Conservation (phyloP, 2,113 vertebrate species). For the Pardalotus punctatus region DNA sequence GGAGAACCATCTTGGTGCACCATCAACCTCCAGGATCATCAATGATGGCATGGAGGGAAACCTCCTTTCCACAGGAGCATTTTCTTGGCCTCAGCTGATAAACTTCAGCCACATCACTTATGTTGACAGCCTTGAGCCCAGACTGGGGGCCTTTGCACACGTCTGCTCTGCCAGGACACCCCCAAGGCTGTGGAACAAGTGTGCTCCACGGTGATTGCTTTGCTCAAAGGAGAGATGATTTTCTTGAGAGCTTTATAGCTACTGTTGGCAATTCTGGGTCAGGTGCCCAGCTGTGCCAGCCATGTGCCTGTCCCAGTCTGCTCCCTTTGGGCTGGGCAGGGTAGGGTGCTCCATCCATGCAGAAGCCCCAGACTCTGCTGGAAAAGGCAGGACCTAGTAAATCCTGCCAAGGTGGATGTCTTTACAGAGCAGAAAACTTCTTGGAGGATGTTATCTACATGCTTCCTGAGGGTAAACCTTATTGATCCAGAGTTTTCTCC, state of each 20-base stretch:
- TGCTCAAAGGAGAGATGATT: not conserved
- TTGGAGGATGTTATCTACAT: not conserved
- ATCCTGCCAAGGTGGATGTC: accelerated
- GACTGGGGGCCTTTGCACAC: not conserved
- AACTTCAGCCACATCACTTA: not conserved
- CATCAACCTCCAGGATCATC: accelerated
- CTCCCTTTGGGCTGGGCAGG: not conserved
- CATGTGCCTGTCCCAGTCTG: not conserved
- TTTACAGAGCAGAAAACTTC: not conserved
- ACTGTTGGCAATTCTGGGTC: not conserved
- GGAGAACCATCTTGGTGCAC: not conserved
- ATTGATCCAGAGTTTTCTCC: not conserved
- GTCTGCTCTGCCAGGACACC: accelerated
- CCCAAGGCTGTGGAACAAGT: not conserved
- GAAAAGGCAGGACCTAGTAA: not conserved
- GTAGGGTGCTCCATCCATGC: not conserved
- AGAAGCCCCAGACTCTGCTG: not conserved
- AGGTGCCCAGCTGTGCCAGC: not conserved
- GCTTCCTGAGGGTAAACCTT: not conserved
- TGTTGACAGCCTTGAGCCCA: not conserved
- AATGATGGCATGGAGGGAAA: not conserved
- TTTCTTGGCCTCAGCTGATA: not conserved
- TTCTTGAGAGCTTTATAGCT: not conserved
- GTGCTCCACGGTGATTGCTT: not conserved
- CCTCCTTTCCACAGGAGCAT: not conserved